Evolutionary conservation across 2,113 vertebrate species (phyloP).

Genomic region (Aythya baeri): DNA sequence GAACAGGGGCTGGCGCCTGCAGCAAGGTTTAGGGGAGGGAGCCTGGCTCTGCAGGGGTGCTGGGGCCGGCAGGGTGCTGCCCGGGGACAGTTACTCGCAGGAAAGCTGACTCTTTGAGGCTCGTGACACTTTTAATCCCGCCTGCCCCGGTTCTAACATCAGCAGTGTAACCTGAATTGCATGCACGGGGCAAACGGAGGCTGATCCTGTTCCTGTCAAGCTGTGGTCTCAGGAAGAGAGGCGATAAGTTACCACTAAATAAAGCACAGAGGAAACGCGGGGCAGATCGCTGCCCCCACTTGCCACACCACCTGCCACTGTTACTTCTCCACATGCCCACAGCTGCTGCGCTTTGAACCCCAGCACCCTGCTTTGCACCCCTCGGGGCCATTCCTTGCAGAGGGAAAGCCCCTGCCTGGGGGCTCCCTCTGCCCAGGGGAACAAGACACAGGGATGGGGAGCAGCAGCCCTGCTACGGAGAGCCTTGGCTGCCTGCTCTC

Average conservation of each 20-base stretch:
- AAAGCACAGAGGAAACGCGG: background rate
- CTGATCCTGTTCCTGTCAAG: background rate
- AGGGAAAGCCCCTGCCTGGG: background rate
- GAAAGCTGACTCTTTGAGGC: conserved; percentile 1
- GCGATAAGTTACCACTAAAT: background rate
- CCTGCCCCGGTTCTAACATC: background rate
- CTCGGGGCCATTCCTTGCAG: accelerated
- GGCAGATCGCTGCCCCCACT: background rate
- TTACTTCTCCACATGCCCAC: background rate
- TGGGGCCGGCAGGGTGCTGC: background rate
- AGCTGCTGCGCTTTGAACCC: background rate
- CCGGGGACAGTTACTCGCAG: background rate
- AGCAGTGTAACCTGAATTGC: background rate
- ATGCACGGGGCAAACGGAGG: background rate
- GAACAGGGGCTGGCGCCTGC: background rate
- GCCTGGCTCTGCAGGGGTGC: background rate
- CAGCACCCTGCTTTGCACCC: background rate
- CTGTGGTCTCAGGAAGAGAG: background rate
- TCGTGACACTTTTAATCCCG: background rate
- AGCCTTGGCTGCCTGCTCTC: background rate
- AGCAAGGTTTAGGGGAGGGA: background rate
- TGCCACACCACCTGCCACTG: background rate
- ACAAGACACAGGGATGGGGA: background rate
- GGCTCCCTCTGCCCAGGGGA: background rate
- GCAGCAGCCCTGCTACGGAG: background rate